Evolutionary conservation across 2,113 vertebrate species (phyloP).

Genomic region (Rhinolophus ferrumequinum): DNA sequence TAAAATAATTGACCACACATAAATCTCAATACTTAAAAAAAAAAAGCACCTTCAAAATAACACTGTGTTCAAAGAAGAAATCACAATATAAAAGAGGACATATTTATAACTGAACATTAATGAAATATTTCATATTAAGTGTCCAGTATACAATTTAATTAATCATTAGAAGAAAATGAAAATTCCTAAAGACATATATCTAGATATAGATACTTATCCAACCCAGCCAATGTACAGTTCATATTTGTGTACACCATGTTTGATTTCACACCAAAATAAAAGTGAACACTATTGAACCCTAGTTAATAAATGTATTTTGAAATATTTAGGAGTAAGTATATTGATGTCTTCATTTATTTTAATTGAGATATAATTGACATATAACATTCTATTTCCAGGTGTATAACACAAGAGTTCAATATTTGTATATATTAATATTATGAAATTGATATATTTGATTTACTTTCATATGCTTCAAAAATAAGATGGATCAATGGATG

Average conservation of each 20-base stretch:
- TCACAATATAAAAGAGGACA: neutral
- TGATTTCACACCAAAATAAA: neutral
- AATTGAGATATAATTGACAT: neutral
- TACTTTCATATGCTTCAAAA: neutral
- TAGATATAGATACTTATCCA: neutral
- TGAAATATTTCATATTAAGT: neutral
- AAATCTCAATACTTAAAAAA: neutral
- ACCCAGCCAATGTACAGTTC: neutral
- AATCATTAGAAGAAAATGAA: neutral
- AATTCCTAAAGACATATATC: neutral
- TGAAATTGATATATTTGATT: neutral
- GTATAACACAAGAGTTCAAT: too few relatives aligned
- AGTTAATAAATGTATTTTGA: neutral
- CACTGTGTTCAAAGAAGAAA: neutral
- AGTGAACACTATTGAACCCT: neutral
- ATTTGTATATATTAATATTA: too few relatives aligned
- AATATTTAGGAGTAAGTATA: neutral
- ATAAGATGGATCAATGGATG: neutral
- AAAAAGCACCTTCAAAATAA: neutral
- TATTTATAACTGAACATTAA: neutral
- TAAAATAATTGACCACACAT: neutral
- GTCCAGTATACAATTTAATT: neutral
- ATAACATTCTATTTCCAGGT: neutral
- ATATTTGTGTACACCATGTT: neutral
- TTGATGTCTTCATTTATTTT: neutral